Evolutionary conservation across 2,113 vertebrate genomes (phyloP).

Genomic region (Solenodon paradoxus): DNA sequence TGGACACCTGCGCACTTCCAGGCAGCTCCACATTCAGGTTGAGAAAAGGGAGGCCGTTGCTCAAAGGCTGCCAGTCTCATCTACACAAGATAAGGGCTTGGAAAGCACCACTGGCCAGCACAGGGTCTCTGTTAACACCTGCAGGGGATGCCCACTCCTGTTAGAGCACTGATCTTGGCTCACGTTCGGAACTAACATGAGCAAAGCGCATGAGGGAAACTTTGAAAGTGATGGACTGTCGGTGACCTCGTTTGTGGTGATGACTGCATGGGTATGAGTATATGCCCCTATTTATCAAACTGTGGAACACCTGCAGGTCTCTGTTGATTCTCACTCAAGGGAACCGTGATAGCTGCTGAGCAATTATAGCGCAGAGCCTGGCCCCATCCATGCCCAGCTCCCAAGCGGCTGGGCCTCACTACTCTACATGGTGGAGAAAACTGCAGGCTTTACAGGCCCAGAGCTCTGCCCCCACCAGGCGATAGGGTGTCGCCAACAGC

Average conservation of each 20-base stretch:
- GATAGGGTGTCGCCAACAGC: no score
- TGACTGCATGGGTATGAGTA: background rate
- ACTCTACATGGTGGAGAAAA: background rate
- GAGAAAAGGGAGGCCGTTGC: background rate
- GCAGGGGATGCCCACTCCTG: no score
- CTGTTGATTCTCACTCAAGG: no score
- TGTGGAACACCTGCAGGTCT: background rate
- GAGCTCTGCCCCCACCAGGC: no score
- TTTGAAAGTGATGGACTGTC: background rate
- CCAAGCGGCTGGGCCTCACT: no score
- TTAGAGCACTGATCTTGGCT: no score
- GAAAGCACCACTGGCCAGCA: background rate
- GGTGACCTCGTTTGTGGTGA: background rate
- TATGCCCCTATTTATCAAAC: background rate
- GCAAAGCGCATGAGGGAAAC: background rate
- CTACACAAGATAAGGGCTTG: background rate
- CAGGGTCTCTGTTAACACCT: no score
- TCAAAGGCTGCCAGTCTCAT: background rate
- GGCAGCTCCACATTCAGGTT: background rate
- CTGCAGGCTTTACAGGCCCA: no score
- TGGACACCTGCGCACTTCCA: background rate
- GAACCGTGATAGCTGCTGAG: no score
- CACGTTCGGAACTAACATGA: rapidly evolving
- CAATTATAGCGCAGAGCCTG: no score
- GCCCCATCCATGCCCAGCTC: no score